These are phyloP conservation scores for Heliconius melpomene DNA, from an alignment of 1,140 invertebrate genomes.

Conservation along the genomic window DNA sequence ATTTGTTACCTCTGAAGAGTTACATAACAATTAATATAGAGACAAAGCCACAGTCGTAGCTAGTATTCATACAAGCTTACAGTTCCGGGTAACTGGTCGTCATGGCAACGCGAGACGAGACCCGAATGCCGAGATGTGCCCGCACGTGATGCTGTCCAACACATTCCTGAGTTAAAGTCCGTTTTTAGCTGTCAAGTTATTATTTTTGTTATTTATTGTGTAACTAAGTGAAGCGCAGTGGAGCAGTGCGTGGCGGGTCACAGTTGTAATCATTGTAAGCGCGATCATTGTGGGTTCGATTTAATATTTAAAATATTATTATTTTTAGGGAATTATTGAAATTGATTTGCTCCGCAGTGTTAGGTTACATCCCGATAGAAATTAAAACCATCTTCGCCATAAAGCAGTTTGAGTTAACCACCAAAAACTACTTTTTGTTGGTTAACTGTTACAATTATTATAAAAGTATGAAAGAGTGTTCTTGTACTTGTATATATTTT, in stretches of 20 bases:
- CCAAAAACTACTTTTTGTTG: no score
- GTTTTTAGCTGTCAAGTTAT: not conserved
- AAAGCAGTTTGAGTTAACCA: no score
- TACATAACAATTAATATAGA: no score
- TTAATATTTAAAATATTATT: no score
- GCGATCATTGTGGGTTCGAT: not conserved
- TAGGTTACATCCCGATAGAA: not conserved
- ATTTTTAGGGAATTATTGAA: no score
- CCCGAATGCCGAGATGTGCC: slow-evolving; percentile 26
- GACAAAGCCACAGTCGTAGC: no score
- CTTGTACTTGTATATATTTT: no score
- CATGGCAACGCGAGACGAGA: slow-evolving; percentile 29
- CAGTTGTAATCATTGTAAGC: not conserved
- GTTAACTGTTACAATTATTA: no score
- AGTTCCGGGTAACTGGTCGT: slow-evolving; percentile 9
- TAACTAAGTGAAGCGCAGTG: not conserved
- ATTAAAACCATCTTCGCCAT: no score
- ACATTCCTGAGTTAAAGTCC: slow-evolving; percentile 1
- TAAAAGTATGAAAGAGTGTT: no score
- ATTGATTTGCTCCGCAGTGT: no score
- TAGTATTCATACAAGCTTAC: not conserved
- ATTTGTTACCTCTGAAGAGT: no score
- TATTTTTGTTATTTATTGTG: not conserved
- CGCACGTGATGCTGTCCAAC: slow-evolving; percentile 9
- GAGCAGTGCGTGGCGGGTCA: not conserved